Conservation (phyloP, 2,888 invertebrate genomes). For the Drosophila flavopinicola region DNA sequence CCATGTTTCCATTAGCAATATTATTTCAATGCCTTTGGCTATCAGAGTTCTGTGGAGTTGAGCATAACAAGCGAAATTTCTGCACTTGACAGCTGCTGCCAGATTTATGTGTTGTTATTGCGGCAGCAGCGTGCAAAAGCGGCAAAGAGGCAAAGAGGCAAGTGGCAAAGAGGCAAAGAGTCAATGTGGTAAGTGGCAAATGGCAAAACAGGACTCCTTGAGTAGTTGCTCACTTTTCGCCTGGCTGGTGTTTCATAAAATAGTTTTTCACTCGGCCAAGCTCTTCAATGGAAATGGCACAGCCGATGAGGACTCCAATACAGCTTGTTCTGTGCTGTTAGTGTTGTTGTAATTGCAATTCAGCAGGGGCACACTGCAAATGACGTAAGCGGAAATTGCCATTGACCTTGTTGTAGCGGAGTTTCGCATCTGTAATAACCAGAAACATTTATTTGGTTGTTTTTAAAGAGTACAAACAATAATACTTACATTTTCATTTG, state of each 20-base stretch:
- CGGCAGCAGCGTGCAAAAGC: conserved; percentile 24
- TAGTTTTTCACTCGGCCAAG: conserved; percentile 34
- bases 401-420: background rate
- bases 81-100: conserved; percentile 70
- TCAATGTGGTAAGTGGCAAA: too few species aligned
- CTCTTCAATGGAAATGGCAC: conserved; percentile 36
- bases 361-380: background rate
- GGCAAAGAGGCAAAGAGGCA: too few species aligned
- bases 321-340: conserved; percentile 27
- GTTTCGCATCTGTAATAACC: background rate
- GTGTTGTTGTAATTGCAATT: conserved; percentile 27
- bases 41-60: conserved; percentile 4
- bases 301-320: conserved; percentile 52
- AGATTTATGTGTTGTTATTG: conserved; percentile 68
- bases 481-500: background rate
- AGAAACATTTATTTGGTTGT: background rate
- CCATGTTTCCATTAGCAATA: conserved; percentile 13
- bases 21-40: background rate
- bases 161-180: too few species aligned
- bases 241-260: conserved; percentile 54
- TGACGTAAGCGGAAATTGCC: background rate
- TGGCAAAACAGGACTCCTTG: conserved; percentile 19
- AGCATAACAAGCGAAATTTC: conserved; percentile 51
- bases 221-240: conserved; percentile 31
- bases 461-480: background rate